Evolutionary conservation across 2,113 vertebrate genomes (phyloP).

Genomic region (Malurus melanocephalus): DNA sequence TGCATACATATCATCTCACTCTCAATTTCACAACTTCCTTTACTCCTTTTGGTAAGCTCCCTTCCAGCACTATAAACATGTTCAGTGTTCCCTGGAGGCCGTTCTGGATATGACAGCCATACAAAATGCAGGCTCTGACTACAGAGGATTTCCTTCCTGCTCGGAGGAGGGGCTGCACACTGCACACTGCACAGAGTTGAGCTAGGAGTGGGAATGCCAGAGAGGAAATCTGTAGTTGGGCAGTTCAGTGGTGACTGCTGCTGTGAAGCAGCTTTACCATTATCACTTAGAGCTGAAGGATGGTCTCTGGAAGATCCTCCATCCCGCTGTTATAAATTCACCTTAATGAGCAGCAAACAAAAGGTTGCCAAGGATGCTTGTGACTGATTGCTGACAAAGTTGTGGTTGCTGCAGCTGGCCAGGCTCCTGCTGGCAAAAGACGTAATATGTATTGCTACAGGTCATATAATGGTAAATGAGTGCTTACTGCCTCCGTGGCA

Average conservation of each 20-base stretch:
- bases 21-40: neutral
- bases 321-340: conserved; percentile 62
- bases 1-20: neutral
- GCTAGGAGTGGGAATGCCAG: neutral
- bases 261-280: neutral
- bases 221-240: neutral
- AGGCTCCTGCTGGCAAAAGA: conserved; percentile 55
- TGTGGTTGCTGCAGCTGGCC: conserved; percentile 39
- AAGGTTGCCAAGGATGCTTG: conserved; percentile 60
- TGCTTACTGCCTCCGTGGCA: conserved; percentile 63
- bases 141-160: neutral
- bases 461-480: conserved; percentile 74
- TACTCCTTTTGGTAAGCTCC: neutral
- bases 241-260: neutral
- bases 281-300: conserved; percentile 6
- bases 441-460: conserved; percentile 51
- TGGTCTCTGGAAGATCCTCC: conserved; percentile 52
- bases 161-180: neutral
- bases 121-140: neutral
- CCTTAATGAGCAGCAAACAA: conserved; percentile 66
- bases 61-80: neutral
- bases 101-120: neutral
- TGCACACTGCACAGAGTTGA: neutral
- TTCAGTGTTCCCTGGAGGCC: neutral
- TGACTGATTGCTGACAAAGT: conserved; percentile 70